Evolutionary conservation across 2,888 invertebrate genomes (phyloP), one percentile per base, ranked within the genome.

Genomic region (Aplocera efformata): DNA sequence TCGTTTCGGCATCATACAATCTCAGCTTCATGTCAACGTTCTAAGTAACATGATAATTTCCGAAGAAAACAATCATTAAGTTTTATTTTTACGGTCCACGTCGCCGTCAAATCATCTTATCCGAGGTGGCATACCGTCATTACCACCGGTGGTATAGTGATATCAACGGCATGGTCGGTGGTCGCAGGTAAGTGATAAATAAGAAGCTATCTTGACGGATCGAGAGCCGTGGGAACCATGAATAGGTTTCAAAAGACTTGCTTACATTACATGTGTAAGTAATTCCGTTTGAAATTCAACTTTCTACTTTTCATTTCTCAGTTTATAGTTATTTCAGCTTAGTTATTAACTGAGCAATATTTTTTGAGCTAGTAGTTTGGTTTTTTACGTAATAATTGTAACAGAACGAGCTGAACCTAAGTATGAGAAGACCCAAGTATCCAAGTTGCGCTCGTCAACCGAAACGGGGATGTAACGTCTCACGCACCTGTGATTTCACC

Each of bases 191-290:
- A 63, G 74, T 71, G 69, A 74, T 77, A 74, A 74, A 75, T 75
- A 72, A 65, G 58, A 56, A 52, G 58, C 66, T 70, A 72, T 72
- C 72, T 58, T 58, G 61, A 67, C 60, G 60, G 61, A 67, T 61
- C 64, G 63, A 60, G 45, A 54, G 53, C 58, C 68, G 71, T 70
- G 67, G 63, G 71, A 70, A 66, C 54, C 34, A 44, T 45, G 50
- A 54, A 62, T 62, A 46, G 56, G 57, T 65, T 66, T 57, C 58
- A 60, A 50, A 42, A 54, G 39, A 46, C 39, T 34, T 49, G 37
- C 46, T 48, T 43, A 50, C 24, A 41, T 53, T 56, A 45, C 60
- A 29, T 27, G 22, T 30, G 23, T 11, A 7, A 13, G 29, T 34
- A 24, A 31, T 26, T 34, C 2, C 13, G 26, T 28, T 10, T 27